Evolutionary conservation across 1,140 invertebrate genomes (phyloP).

Genomic region (Caenorhabditis elegans): WBcel235 BX284603.4:3187001-3187500

Average conservation of each 20-base stretch:
- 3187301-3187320: not conserved
- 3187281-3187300: not conserved
- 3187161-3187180: not conserved
- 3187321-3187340: not conserved
- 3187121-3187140: not conserved
- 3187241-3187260: not conserved
- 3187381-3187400: not conserved
- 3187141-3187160: not conserved
- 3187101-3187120: slow-evolving; percentile 24
- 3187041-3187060: too few species aligned
- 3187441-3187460: not conserved
- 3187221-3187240: slow-evolving; percentile 4
- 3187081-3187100: slow-evolving; percentile 1
- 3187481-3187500: not conserved
- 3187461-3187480: not conserved
- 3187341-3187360: not conserved
- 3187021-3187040: too few species aligned
- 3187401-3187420: not conserved
- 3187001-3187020: too few species aligned
- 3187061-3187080: too few species aligned
- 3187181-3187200: not conserved
- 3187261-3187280: not conserved
- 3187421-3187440: not conserved
- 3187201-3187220: not conserved
- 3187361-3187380: not conserved